Evolutionary conservation across 2,113 vertebrate species (phyloP), one percentile per base, ranked within the genome.

Genomic region (Todiramphus saurophagus): DNA sequence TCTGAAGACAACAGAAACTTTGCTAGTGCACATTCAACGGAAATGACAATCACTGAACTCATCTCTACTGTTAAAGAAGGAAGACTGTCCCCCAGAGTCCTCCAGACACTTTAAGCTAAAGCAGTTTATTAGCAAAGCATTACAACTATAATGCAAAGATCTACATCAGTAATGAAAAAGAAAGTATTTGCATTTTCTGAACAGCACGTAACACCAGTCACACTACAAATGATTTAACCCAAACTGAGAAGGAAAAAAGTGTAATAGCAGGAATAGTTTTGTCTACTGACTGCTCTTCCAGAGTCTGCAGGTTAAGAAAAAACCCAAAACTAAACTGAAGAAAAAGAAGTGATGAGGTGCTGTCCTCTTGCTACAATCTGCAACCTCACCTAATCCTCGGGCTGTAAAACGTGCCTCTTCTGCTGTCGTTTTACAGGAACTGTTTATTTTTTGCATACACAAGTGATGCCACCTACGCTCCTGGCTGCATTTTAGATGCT

Each of bases 321-420:
- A 2, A 5, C 5, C 9, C 30, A 17, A 51, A 82, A 7, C 16
- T 35, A 9, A 83, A 78, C 5, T 13, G 53, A 67, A 67, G 67
- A 5, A 35, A 28, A 8, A 51, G 63, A 28, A 77, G 59, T 13
- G 64, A 68, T 2, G 30, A 72, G 64, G 8, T 31, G 31, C 24
- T 24, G 35, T 25, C 20, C 31, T 72, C 28, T 44, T 60, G 35
- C 37, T 86, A 43, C 64, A 46, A 11, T 8, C 62, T 13, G 56
- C 33, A 35, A 39, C 25, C 41, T 53, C 21, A 6, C 41, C 86
- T 46, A 31, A 48, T 12, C 39, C 79, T 24, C 41, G 16, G 13
- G 68, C 50, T 75, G n/a, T 8, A 30, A 50, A 51, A 60, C 17
- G 11, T 0, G 0, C 20, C 0, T 0, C 27, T 89, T 21, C 67